Evolutionary conservation across 2,888 invertebrate genomes (phyloP).

Genomic region (Pristionchus entomophagus): DNA sequence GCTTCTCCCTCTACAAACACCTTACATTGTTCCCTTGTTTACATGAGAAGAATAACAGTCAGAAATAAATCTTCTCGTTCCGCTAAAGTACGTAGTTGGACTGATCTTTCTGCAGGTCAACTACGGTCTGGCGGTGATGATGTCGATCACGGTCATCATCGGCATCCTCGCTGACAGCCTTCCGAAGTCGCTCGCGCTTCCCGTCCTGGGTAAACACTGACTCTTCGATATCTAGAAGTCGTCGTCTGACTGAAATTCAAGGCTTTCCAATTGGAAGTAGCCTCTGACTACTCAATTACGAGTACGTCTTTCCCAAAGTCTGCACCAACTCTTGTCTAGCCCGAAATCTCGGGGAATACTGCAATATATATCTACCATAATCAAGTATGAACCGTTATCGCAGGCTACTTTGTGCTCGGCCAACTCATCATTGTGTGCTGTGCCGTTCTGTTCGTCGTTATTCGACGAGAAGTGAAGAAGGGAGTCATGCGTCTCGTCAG

Average conservation of each 20-base stretch:
- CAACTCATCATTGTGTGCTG: slow-evolving; percentile 10
- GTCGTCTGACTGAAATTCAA: not conserved
- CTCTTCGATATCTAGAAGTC: not conserved
- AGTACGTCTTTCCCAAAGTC: too few species aligned
- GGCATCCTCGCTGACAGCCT: slow-evolving; percentile 35
- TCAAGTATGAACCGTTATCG: too few species aligned
- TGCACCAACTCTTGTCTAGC: too few species aligned
- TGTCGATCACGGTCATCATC: slow-evolving; percentile 43
- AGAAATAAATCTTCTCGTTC: too few species aligned
- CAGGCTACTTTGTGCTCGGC: slow-evolving; percentile 3
- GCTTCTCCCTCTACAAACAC: too few species aligned
- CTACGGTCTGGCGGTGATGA: slow-evolving; percentile 26
- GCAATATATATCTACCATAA: too few species aligned
- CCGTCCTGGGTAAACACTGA: not conserved
- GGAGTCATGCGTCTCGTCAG: not conserved
- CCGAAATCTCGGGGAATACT: too few species aligned
- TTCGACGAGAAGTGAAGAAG: not conserved
- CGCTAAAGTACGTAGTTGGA: too few species aligned
- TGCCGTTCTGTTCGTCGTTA: slow-evolving; percentile 6
- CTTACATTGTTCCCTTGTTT: too few species aligned
- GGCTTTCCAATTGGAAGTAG: not conserved
- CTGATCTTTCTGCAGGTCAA: not conserved
- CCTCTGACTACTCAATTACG: not conserved
- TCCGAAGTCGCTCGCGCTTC: not conserved
- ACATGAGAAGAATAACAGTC: too few species aligned